phyloP scores from a whole-genome alignment of 2,797 vertebrate genomes.

The Cyclopterus lumpus region DNA sequence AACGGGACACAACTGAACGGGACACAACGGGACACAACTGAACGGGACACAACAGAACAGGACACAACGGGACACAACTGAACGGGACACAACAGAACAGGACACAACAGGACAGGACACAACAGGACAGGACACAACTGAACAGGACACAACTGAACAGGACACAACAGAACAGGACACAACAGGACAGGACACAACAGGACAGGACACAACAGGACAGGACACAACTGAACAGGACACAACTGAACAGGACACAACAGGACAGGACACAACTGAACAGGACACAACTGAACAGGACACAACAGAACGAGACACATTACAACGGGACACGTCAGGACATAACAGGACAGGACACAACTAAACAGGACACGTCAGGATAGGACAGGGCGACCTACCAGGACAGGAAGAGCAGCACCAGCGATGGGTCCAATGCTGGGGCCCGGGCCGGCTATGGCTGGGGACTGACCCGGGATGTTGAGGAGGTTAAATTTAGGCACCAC shows the following conservation, averaged over 20 bases:
- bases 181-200: too few relatives aligned
- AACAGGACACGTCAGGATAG: slow-evolving; percentile 6
- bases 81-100: slow-evolving; percentile 6
- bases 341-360: too few relatives aligned
- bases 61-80: too few relatives aligned
- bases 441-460: slow-evolving; percentile 74
- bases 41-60: too few relatives aligned
- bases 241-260: not conserved
- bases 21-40: too few relatives aligned
- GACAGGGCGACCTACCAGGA: slow-evolving; percentile 84
- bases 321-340: too few relatives aligned
- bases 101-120: slow-evolving; percentile 86
- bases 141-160: slow-evolving; percentile 48
- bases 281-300: slow-evolving; percentile 26
- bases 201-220: too few relatives aligned
- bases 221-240: not conserved
- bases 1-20: slow-evolving; percentile 48
- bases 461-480: slow-evolving; percentile 92
- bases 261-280: slow-evolving; percentile 29
- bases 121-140: too few relatives aligned
- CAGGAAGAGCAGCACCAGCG: slow-evolving; percentile 80
- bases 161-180: not conserved
- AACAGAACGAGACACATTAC: not conserved
- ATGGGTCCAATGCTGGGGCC: slow-evolving; percentile 38
- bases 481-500: slow-evolving; percentile 99